These are phyloP conservation scores for Scophthalmus maximus DNA, from an alignment of 2,113 vertebrate genomes.

Conservation along the genomic window DNA sequence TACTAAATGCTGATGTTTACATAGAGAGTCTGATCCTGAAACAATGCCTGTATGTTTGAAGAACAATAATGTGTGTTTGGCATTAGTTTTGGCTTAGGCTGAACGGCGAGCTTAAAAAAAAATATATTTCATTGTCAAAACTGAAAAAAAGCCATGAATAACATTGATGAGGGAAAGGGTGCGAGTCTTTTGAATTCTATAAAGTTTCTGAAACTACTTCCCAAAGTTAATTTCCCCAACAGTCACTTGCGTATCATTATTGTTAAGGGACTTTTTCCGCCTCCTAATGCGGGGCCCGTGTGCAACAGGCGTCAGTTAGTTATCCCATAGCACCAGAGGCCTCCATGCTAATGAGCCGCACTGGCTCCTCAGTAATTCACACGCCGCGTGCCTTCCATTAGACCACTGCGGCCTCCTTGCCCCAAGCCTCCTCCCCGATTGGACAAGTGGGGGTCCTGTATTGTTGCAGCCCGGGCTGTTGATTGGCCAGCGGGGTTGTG, in stretches of 20 bases:
- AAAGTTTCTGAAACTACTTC: slow-evolving; percentile 36
- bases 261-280: slow-evolving; percentile 61
- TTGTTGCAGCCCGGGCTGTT: slow-evolving; percentile 86
- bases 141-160: neutral
- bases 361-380: slow-evolving; percentile 83
- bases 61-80: slow-evolving; percentile 6
- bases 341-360: slow-evolving; percentile 80
- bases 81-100: neutral
- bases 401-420: slow-evolving; percentile 83
- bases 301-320: slow-evolving; percentile 82
- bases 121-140: slow-evolving; percentile 8
- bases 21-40: neutral
- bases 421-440: slow-evolving; percentile 86
- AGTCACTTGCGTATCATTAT: slow-evolving; percentile 64
- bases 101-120: slow-evolving; percentile 5
- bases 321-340: slow-evolving; percentile 78
- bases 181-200: neutral
- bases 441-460: slow-evolving; percentile 88
- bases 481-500: slow-evolving; percentile 89
- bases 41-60: neutral
- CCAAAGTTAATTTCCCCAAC: slow-evolving; percentile 59
- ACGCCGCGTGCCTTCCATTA: slow-evolving; percentile 94
- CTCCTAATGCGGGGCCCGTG: slow-evolving; percentile 72
- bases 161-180: neutral
- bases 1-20: slow-evolving; percentile 36